These are phyloP conservation scores for Malthinus flaveolus DNA, from an alignment of 2,888 invertebrate genomes.

Conservation along the genomic window DNA sequence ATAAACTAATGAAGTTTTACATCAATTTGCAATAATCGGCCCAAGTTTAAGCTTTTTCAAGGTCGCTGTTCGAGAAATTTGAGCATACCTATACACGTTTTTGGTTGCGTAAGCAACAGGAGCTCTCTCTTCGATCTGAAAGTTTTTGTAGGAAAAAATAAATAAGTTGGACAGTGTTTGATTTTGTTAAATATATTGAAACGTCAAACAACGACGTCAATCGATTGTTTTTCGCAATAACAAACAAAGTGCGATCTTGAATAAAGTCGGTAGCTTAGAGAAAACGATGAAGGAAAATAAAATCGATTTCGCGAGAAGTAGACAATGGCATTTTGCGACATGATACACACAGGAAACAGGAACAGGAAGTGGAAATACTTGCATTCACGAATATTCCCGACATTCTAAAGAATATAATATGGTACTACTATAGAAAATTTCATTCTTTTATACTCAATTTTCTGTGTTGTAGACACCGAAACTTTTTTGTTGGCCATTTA, in stretches of 20 bases:
- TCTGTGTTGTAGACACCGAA: slow-evolving; percentile 9
- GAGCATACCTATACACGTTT: too few relatives aligned
- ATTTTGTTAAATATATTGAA: too few relatives aligned
- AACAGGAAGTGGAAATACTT: slow-evolving; percentile 32
- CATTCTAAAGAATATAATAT: slow-evolving; percentile 18
- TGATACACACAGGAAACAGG: slow-evolving; percentile 30
- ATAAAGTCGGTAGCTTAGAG: slow-evolving; percentile 23
- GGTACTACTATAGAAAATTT: slow-evolving; percentile 17
- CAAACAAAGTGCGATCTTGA: slow-evolving; percentile 32
- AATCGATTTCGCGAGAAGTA: slow-evolving; percentile 24
- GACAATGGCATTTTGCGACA: slow-evolving; percentile 27
- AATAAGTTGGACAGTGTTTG: too few relatives aligned
- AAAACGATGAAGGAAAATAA: slow-evolving; percentile 19
- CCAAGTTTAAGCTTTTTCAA: too few relatives aligned
- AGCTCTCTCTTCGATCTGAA: too few relatives aligned
- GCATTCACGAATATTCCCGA: slow-evolving; percentile 27
- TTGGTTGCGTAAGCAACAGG: too few relatives aligned
- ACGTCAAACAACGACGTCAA: slow-evolving; percentile 18
- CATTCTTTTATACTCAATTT: slow-evolving; percentile 15
- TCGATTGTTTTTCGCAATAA: slow-evolving; percentile 31
- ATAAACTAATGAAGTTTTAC: too few relatives aligned
- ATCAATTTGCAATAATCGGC: too few relatives aligned
- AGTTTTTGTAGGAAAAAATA: too few relatives aligned
- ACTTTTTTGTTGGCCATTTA: slow-evolving; percentile 23
- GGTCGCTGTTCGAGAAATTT: too few relatives aligned